phyloP scores from a whole-genome alignment of 2,797 vertebrate species.

The Manis pentadactyla region DNA sequence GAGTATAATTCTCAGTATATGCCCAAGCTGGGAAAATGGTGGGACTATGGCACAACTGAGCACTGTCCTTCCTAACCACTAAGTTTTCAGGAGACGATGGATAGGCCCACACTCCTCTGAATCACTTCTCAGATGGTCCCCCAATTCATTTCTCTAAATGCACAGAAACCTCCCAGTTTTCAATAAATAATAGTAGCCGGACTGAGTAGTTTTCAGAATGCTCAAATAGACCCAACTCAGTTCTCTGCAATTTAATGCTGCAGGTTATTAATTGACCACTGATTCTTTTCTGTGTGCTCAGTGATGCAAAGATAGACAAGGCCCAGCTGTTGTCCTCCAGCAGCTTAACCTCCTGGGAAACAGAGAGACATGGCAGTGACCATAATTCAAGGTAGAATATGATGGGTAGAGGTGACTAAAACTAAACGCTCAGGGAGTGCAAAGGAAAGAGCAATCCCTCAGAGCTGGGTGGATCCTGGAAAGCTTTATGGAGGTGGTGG shows the following conservation, averaged over 20 bases:
- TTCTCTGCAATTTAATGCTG: background rate
- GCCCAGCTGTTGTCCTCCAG: background rate
- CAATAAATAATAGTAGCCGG: background rate
- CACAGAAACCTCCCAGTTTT: conserved; percentile 19
- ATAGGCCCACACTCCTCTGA: background rate
- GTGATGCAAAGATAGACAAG: background rate
- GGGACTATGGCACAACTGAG: background rate
- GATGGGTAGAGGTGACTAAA: background rate
- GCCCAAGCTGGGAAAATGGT: background rate
- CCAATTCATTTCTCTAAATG: background rate
- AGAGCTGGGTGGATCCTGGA: background rate
- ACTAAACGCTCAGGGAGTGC: background rate
- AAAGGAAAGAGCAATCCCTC: background rate
- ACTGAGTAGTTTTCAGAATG: background rate
- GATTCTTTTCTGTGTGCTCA: background rate
- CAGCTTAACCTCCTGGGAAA: background rate
- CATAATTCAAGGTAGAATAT: background rate
- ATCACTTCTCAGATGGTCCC: background rate
- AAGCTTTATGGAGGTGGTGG: background rate
- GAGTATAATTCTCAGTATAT: background rate
- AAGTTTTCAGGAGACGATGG: background rate
- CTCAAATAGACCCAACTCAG: background rate
- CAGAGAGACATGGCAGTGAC: background rate
- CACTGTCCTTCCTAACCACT: background rate
- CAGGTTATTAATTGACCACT: background rate